Conservation (phyloP, 2,113 vertebrate species). For the Calidris pygmaea region DNA sequence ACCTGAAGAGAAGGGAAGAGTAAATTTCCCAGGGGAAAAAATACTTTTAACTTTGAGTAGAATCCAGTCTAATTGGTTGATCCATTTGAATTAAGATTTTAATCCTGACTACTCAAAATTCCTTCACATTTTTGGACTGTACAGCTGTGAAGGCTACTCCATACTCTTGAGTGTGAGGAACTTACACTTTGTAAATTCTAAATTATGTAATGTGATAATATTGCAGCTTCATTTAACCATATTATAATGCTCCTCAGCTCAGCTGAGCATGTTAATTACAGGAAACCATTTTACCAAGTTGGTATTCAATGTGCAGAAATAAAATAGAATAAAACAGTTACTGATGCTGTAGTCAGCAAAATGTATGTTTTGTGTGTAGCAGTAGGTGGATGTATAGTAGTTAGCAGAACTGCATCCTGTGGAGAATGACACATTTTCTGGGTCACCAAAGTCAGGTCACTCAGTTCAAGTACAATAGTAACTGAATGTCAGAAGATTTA, state of each 20-base stretch:
- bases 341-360: slow-evolving; percentile 49
- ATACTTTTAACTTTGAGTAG: not conserved
- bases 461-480: slow-evolving; percentile 13
- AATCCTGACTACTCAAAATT: not conserved
- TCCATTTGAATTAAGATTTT: not conserved
- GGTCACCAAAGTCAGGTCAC: not conserved
- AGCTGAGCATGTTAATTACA: slow-evolving; percentile 60
- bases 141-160: not conserved
- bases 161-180: not conserved
- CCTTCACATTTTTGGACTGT: not conserved
- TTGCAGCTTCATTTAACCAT: slow-evolving; percentile 20
- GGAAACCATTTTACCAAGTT: slow-evolving; percentile 55
- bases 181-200: not conserved
- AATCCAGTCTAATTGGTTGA: not conserved
- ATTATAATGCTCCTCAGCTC: slow-evolving; percentile 16
- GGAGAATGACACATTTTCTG: slow-evolving; percentile 34
- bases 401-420: not conserved
- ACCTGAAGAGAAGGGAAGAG: not conserved
- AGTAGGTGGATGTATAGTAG: slow-evolving; percentile 6
- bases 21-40: not conserved
- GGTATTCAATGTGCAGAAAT: slow-evolving; percentile 48
- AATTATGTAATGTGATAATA: slow-evolving; percentile 6
- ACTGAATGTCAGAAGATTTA: slow-evolving; percentile 18
- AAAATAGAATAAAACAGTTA: slow-evolving; percentile 47
- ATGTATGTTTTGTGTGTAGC: not conserved